Percentiles rank a stretch among this genome's conserved stretches.
These are phyloP conservation scores for Varecia variegata DNA, from an alignment of 2,797 vertebrate genomes.

Conservation along the genomic window DNA sequence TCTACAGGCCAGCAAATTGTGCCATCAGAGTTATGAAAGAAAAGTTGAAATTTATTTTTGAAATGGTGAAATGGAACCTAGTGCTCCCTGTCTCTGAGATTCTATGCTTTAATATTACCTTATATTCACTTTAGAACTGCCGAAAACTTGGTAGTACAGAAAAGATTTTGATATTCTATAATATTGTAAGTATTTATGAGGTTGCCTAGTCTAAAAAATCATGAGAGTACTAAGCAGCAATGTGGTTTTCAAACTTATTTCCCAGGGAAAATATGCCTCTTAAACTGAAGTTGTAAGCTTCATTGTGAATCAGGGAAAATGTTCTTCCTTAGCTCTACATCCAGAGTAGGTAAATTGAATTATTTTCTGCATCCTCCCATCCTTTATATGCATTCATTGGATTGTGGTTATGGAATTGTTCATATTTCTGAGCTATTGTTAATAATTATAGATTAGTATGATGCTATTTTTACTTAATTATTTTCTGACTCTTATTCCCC, in stretches of 20 bases:
- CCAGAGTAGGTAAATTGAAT: not conserved
- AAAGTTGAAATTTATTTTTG: constrained; percentile 27
- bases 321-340: not conserved
- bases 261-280: not conserved
- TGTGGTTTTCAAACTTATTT: not conserved
- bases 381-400: not conserved
- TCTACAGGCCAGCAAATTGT: not conserved
- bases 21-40: not conserved
- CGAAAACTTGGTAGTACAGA: not conserved
- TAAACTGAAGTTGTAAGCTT: not conserved
- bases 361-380: not conserved
- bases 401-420: not conserved
- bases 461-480: not conserved
- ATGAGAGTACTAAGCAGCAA: not conserved
- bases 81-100: not conserved
- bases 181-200: constrained; percentile 8
- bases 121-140: not conserved
- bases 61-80: not conserved
- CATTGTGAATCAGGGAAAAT: not conserved
- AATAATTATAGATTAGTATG: not conserved
- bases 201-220: not conserved
- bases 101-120: not conserved
- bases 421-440: not conserved
- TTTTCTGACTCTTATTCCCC: not conserved
- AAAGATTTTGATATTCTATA: constrained; percentile 20